Evolutionary conservation across 2,888 invertebrate species (phyloP), one percentile per base, ranked within the genome.

Genomic region (Leptogaster cylindrica): DNA sequence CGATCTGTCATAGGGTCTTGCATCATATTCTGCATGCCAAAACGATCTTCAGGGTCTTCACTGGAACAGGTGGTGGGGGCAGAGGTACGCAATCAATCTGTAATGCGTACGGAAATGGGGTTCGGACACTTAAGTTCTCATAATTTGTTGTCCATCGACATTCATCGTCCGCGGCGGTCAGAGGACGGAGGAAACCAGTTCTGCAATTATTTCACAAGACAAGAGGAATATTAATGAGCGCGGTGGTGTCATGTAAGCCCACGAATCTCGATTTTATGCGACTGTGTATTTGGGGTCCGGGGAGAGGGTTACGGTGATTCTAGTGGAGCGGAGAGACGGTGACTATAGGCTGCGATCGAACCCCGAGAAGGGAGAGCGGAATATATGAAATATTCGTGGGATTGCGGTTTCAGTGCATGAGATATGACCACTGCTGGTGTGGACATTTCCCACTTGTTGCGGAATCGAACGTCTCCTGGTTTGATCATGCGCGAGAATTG

Each of bases 131-230:
- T n/a, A 16, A 25, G 27, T 25, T 25, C 23, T 5, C 25, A 48
- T 48, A 48, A 48, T 48, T 48, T 48, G n/a, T n/a, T n/a, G 48
- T 48, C 48, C 48, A 48, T 48, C 48, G 41, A 41, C 16, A 41
- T 48, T n/a, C 25, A 25, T 48, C n/a, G 25, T n/a, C 5, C 16
- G 48, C 25, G 12, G 25, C 25, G n/a, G n/a, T 25, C 6, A 25
- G 25, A 12, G 23, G 27, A 12, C 48, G n/a, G 48, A n/a, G 3
- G 48, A 12, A 48, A 48, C 48, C 48, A 25, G 48, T 48, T 48
- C 27, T 48, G 8, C n/a, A 10, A 25, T 25, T 25, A 48, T 23
- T 23, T 48, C 25, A 25, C 12, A 23, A 48, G 23, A 8, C 7
- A 3, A 8, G 48, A 23, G 48, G 25, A 25, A 25, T 48, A 48